These are phyloP conservation scores for Pocillopora damicornis DNA, from an alignment of 64 coral and sea anemone species.

Conservation along the genomic window DNA sequence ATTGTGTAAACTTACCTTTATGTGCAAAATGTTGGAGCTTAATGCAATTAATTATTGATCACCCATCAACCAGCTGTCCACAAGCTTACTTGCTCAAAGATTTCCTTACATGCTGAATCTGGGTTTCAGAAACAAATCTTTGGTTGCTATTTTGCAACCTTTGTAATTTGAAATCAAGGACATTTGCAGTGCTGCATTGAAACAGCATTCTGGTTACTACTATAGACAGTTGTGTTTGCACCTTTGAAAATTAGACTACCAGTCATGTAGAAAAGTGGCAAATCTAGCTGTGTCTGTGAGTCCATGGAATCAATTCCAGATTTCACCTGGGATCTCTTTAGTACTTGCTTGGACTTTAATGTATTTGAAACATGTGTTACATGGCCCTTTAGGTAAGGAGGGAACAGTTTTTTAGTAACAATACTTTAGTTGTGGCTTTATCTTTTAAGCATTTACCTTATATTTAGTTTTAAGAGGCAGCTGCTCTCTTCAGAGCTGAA, in stretches of 20 bases:
- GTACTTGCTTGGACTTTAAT: conserved; percentile 70
- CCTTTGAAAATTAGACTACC: background rate
- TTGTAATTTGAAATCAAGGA: background rate
- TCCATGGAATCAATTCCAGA: conserved; percentile 86
- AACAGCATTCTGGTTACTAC: background rate
- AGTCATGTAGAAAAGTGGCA: background rate
- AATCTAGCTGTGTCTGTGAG: background rate
- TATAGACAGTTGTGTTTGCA: background rate
- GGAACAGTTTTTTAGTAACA: background rate
- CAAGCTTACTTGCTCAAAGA: conserved; percentile 1
- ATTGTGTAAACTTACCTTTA: background rate
- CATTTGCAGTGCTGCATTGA: background rate
- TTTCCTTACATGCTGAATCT: conserved; percentile 10
- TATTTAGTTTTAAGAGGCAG: too few species aligned
- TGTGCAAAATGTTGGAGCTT: conserved; percentile 4
- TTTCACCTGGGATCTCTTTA: conserved; percentile 71
- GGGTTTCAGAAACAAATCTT: background rate
- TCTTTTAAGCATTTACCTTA: too few species aligned
- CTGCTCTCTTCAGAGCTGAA: too few species aligned
- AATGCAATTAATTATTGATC: conserved; percentile 39
- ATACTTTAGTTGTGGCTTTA: background rate
- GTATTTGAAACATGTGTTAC: conserved; percentile 59
- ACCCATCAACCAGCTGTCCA: background rate
- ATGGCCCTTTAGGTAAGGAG: conserved; percentile 77
- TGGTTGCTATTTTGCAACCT: background rate